phyloP scores from a whole-genome alignment of 2,113 vertebrate genomes.

The Gymnobelideus leadbeateri region DNA sequence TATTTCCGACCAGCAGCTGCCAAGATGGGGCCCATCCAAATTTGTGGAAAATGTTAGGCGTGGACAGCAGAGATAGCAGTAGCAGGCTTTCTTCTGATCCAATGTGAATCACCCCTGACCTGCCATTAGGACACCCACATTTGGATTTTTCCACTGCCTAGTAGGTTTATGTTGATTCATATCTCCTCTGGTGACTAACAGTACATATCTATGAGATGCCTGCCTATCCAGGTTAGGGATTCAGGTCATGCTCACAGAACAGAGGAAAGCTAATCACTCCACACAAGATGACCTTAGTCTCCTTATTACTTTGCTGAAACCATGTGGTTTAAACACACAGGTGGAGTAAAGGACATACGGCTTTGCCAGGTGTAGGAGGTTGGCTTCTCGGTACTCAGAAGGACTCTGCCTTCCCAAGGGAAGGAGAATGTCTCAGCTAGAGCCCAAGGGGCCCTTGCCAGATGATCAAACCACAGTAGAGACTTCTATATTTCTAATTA shows the following conservation, averaged over 20 bases:
- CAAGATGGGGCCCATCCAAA: not conserved
- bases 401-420: not conserved
- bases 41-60: not conserved
- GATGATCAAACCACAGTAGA: not conserved
- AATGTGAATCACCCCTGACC: not conserved
- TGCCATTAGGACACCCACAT: not conserved
- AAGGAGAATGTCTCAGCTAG: not conserved
- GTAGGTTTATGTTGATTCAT: not conserved
- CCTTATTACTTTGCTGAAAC: not conserved
- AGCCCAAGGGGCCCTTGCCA: not conserved
- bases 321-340: not conserved
- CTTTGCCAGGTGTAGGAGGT: not conserved
- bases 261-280: not conserved
- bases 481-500: not conserved
- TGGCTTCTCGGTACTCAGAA: not conserved
- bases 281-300: not conserved
- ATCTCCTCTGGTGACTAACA: not conserved
- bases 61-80: not conserved
- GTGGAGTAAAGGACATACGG: not conserved
- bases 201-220: not conserved
- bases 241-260: not conserved
- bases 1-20: not conserved
- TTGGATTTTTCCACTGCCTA: not conserved
- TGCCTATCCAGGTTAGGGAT: not conserved
- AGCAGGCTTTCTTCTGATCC: not conserved